These are phyloP conservation scores for Lasioglossum villosulum DNA, from an alignment of 2,888 invertebrate genomes.

Conservation along the genomic window DNA sequence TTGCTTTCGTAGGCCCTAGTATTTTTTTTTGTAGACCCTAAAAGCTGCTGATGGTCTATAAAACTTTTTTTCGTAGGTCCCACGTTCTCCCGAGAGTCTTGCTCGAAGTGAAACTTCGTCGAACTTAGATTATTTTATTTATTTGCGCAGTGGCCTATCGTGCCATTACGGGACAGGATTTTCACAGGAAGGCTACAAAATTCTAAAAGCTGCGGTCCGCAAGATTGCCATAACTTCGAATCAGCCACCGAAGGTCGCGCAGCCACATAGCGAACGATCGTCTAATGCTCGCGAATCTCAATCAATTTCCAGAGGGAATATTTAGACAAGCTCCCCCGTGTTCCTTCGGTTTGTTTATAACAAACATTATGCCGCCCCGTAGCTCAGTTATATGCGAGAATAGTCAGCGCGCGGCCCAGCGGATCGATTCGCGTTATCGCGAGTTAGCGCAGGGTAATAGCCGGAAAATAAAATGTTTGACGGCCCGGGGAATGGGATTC, in stretches of 20 bases:
- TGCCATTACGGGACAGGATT: not conserved
- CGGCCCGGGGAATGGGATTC: slow-evolving; percentile 45
- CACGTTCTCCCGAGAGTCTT: not conserved
- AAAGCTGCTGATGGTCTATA: not conserved
- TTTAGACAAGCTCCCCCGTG: not conserved
- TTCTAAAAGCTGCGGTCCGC: no score
- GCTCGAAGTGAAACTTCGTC: not conserved
- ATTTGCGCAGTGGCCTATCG: not conserved
- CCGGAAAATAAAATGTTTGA: slow-evolving; percentile 53
- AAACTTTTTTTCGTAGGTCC: not conserved
- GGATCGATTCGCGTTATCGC: slow-evolving; percentile 38
- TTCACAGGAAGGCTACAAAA: no score
- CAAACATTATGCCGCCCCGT: not conserved
- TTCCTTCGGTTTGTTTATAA: not conserved
- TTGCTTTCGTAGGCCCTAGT: not conserved
- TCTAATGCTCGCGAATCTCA: not conserved
- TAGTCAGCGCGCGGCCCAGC: not conserved
- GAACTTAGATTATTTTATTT: not conserved
- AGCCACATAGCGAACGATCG: not conserved
- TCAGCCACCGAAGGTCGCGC: not conserved
- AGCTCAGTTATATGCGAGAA: not conserved
- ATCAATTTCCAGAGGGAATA: not conserved
- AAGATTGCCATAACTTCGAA: not conserved
- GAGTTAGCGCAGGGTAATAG: slow-evolving; percentile 34
- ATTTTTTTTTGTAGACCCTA: not conserved